Evolutionary conservation across 2,888 invertebrate species (phyloP).

Genomic region (Clunio marinus): DNA sequence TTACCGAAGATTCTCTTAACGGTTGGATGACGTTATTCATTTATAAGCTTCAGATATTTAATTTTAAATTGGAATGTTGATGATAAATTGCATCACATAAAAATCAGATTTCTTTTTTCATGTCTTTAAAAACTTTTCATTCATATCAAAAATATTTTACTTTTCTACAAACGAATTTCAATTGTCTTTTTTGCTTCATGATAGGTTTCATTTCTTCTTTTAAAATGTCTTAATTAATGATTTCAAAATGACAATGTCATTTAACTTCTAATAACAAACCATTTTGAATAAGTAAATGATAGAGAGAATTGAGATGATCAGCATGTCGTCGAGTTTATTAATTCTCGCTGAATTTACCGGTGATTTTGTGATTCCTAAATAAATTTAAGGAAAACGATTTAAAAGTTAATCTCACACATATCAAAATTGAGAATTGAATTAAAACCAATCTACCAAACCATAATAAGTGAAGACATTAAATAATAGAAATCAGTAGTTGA

Average conservation of each 20-base stretch:
- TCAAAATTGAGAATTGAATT: too few species aligned
- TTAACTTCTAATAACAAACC: constrained; percentile 12
- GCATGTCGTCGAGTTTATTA: constrained; percentile 19
- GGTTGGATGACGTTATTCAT: not conserved
- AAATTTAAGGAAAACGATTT: not conserved
- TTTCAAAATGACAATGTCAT: too few species aligned
- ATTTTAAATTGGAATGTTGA: too few species aligned
- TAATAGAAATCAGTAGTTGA: too few species aligned
- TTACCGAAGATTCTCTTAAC: too few species aligned
- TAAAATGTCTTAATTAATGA: not conserved
- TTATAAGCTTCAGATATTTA: too few species aligned
- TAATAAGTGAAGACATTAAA: too few species aligned
- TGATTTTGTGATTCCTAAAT: constrained; percentile 26
- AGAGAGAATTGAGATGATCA: constrained; percentile 27
- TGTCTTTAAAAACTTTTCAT: not conserved
- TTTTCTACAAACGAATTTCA: not conserved
- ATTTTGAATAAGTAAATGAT: constrained; percentile 31
- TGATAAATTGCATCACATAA: too few species aligned
- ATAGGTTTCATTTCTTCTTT: not conserved
- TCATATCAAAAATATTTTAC: constrained; percentile 7
- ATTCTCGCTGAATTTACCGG: constrained; percentile 29
- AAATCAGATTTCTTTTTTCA: too few species aligned
- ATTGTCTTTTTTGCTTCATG: not conserved
- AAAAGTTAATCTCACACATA: too few species aligned
- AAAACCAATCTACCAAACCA: not conserved